A percentile compares a stretch with the other conserved stretches of the same genome.
Conservation (phyloP, 2,797 vertebrate species). For the Siniperca obscura region DNA sequence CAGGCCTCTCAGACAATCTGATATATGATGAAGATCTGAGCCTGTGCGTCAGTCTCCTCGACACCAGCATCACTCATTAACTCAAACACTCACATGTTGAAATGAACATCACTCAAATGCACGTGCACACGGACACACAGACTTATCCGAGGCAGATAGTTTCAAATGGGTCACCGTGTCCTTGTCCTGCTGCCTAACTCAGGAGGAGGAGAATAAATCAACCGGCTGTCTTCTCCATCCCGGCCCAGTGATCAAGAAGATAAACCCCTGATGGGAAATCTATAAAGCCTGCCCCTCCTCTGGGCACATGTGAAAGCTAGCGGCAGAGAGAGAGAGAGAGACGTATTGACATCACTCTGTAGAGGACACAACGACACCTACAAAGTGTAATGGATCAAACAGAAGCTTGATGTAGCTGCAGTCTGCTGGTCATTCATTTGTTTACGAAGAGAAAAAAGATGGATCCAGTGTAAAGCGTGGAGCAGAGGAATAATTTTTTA, state of each 20-base stretch:
- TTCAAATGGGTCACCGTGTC: conserved; percentile 72
- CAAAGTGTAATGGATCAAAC: conserved; percentile 51
- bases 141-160: conserved; percentile 24
- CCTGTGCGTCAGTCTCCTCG: conserved; percentile 42
- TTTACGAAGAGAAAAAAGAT: conserved; percentile 19
- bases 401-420: conserved; percentile 23
- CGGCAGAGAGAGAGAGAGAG: conserved; percentile 19
- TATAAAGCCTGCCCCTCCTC: conserved; percentile 57
- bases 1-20: conserved; percentile 40
- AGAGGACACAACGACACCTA: conserved; percentile 32
- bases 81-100: conserved; percentile 18
- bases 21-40: conserved; percentile 49
- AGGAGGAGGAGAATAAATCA: conserved; percentile 74
- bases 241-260: conserved; percentile 71
- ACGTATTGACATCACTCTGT: conserved; percentile 17
- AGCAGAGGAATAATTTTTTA: conserved; percentile 1
- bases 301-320: conserved; percentile 22
- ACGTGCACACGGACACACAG: conserved; percentile 4
- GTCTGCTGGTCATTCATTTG: conserved; percentile 18
- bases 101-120: conserved; percentile 48
- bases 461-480: not conserved
- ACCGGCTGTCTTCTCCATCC: conserved; percentile 55
- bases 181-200: conserved; percentile 67
- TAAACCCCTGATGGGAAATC: conserved; percentile 77
- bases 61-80: conserved; percentile 59